phyloP scores from a whole-genome alignment of 2,888 invertebrate genomes.

The Glomeris marginata region DNA sequence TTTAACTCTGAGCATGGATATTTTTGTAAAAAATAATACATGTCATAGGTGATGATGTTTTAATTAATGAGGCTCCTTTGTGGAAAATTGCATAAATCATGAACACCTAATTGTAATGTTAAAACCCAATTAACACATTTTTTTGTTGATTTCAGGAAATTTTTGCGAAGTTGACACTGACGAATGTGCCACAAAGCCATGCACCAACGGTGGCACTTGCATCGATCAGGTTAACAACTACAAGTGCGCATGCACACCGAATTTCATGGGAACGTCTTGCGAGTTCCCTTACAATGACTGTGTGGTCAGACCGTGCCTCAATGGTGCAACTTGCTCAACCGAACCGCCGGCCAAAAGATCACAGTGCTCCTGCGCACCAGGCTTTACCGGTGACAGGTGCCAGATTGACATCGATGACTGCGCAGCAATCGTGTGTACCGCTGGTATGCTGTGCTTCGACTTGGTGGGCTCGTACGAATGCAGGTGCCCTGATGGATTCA shows the following conservation, averaged over 20 bases:
- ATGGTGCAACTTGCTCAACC: slow-evolving; percentile 39
- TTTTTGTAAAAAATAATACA: no score
- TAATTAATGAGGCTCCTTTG: no score
- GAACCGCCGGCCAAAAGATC: slow-evolving; percentile 38
- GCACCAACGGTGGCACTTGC: slow-evolving; percentile 62
- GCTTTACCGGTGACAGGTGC: slow-evolving; percentile 51
- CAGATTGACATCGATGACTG: slow-evolving; percentile 74
- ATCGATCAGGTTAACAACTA: slow-evolving; percentile 28
- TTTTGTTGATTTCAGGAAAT: no score
- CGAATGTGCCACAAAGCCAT: slow-evolving; percentile 51
- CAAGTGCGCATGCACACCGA: slow-evolving; percentile 33
- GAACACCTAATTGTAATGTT: no score
- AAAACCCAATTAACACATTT: no score
- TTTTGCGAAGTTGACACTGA: slow-evolving; percentile 20
- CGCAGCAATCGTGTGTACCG: slow-evolving; percentile 39
- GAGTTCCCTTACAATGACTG: slow-evolving; percentile 64
- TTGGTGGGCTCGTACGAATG: slow-evolving; percentile 36
- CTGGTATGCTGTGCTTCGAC: slow-evolving; percentile 40
- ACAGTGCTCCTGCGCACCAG: slow-evolving; percentile 22
- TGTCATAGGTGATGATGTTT: no score
- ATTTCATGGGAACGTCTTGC: slow-evolving; percentile 68
- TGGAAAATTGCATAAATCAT: no score
- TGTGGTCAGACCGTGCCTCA: slow-evolving; percentile 25
- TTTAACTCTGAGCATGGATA: no score
- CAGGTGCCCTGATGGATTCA: slow-evolving; percentile 42